Evolutionary conservation across 37 sponge, comb jelly and placozoan genomes (phyloP).

Genomic region (Beroe forskalii): DNA sequence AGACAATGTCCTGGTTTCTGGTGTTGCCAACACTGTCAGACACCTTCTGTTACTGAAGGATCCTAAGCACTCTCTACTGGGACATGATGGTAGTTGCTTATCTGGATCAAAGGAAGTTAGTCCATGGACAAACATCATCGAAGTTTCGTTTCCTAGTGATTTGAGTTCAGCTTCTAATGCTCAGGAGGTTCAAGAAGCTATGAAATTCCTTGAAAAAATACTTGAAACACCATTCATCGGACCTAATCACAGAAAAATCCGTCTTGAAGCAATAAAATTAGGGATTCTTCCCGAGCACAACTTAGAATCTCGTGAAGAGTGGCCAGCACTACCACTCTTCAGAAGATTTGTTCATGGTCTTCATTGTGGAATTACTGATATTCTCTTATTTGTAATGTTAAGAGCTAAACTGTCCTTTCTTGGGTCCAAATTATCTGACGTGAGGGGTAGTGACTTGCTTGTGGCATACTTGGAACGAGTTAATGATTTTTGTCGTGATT

Average conservation of each 20-base stretch:
- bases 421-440: neutral
- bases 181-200: neutral
- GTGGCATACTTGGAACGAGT: neutral
- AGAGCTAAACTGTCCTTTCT: neutral
- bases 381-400: conserved; percentile 12
- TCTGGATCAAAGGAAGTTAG: conserved; percentile 61
- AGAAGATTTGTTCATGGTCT: conserved; percentile 46
- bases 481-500: neutral
- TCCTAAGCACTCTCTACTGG: neutral
- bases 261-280: conserved; percentile 34
- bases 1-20: conserved; percentile 42
- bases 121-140: conserved; percentile 13
- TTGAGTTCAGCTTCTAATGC: neutral
- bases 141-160: neutral
- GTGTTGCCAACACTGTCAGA: conserved; percentile 22
- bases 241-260: conserved; percentile 4
- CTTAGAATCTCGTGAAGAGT: neutral
- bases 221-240: conserved; percentile 32
- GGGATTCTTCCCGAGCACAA: conserved; percentile 43
- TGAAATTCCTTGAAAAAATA: neutral
- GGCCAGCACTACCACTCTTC: conserved; percentile 11
- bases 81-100: conserved; percentile 17
- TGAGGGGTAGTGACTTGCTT: neutral
- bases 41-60: conserved; percentile 7
- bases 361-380: conserved; percentile 7